These are phyloP conservation scores for Teleogryllus occipitalis DNA, from an alignment of 1,140 invertebrate genomes.

Conservation along the genomic window DNA sequence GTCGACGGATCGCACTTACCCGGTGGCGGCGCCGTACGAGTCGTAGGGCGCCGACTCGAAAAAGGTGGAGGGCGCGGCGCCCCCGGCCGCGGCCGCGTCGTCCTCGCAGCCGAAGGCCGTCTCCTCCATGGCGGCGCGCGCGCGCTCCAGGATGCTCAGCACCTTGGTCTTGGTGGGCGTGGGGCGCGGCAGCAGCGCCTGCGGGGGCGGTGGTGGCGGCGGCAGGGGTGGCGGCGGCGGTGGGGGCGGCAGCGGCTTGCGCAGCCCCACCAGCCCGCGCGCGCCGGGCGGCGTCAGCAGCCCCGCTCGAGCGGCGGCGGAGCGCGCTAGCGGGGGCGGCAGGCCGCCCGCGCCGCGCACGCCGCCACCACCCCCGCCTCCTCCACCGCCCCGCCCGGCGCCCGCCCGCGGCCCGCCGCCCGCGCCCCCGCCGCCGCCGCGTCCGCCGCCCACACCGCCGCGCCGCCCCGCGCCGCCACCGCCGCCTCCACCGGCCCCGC, in stretches of 20 bases:
- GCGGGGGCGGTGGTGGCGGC: constrained; percentile 26
- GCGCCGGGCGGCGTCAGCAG: constrained; percentile 38
- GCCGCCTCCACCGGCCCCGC: constrained; percentile 1
- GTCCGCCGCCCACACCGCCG: constrained; percentile 21
- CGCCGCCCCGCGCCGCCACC: constrained; percentile 10
- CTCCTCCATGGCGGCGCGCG: constrained; percentile 69
- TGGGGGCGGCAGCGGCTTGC: constrained; percentile 31
- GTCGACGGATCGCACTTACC: too few relatives aligned
- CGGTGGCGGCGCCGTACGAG: constrained; percentile 10
- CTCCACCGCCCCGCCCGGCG: neutral
- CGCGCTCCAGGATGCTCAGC: constrained; percentile 71
- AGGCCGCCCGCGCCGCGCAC: constrained; percentile 27
- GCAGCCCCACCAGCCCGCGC: constrained; percentile 28
- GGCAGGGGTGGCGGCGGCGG: constrained; percentile 35
- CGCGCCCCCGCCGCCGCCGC: constrained; percentile 11
- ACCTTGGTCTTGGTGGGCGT: constrained; percentile 61
- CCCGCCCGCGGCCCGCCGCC: constrained; percentile 16
- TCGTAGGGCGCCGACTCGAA: constrained; percentile 17
- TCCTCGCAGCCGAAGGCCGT: constrained; percentile 41
- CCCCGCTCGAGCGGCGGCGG: constrained; percentile 39
- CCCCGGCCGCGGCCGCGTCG: neutral
- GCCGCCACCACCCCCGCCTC: constrained; percentile 8
- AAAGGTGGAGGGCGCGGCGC: constrained; percentile 7
- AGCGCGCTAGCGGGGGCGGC: constrained; percentile 26
- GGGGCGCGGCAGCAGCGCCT: constrained; percentile 22